Conservation (phyloP, 1,140 invertebrate species). For the Matsumurasca onukii region DNA sequence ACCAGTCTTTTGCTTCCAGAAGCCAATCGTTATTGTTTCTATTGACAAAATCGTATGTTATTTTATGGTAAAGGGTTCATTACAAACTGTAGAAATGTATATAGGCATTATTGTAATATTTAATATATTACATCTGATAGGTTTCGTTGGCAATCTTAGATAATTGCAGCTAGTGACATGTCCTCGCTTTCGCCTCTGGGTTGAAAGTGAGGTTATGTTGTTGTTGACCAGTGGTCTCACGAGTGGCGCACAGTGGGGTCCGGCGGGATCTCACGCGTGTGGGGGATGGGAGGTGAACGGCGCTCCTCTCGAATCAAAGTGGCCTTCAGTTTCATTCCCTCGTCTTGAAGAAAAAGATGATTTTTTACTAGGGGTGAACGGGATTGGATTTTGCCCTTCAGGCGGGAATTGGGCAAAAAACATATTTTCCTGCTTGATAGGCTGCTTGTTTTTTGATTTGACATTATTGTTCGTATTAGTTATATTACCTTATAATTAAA, state of each 20-base stretch:
- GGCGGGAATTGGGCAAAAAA: too few species aligned
- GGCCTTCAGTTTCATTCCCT: too few species aligned
- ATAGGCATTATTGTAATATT: conserved; percentile 25
- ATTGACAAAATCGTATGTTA: neutral
- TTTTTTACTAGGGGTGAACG: too few species aligned
- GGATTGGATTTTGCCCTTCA: too few species aligned
- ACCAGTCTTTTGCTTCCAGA: too few species aligned
- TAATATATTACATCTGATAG: conserved; percentile 19
- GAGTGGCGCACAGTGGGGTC: conserved; percentile 9
- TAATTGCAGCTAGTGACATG: conserved; percentile 4
- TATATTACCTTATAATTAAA: too few species aligned
- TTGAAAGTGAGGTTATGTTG: conserved; percentile 4
- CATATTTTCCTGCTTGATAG: too few species aligned
- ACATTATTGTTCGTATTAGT: too few species aligned
- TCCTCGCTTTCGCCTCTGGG: neutral
- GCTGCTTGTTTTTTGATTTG: too few species aligned
- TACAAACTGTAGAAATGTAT: conserved; percentile 11
- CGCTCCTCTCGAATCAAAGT: too few species aligned
- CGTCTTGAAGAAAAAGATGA: too few species aligned
- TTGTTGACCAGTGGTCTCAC: conserved; percentile 2
- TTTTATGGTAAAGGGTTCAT: conserved; percentile 12
- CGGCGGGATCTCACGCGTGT: neutral
- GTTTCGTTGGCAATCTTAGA: conserved; percentile 20
- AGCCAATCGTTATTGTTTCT: neutral
- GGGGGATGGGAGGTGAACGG: conserved; percentile 13